These are phyloP conservation scores for Cyanoderma ruficeps DNA, from an alignment of 2,113 vertebrate species.

Conservation along the genomic window DNA sequence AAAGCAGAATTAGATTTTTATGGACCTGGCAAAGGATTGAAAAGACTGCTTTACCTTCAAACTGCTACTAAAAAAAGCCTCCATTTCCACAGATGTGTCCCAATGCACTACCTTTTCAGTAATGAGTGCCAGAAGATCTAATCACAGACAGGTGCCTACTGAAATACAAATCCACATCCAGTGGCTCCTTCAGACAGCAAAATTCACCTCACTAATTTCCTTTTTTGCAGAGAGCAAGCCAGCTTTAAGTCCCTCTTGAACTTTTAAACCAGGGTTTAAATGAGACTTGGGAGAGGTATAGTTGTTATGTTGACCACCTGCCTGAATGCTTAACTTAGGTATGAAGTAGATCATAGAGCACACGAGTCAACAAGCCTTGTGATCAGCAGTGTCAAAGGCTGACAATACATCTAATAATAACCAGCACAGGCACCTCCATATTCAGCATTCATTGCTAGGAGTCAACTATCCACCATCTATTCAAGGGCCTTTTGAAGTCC, in stretches of 20 bases:
- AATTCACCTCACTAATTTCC: background rate
- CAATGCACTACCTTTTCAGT: background rate
- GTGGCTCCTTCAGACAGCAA: background rate
- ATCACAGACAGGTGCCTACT: background rate
- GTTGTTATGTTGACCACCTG: background rate
- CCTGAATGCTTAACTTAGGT: background rate
- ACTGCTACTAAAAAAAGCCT: background rate
- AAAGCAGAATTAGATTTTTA: background rate
- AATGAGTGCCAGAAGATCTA: background rate
- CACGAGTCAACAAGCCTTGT: background rate
- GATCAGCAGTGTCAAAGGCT: background rate
- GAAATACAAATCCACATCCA: background rate
- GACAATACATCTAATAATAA: constrained; percentile 1
- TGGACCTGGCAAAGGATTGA: background rate
- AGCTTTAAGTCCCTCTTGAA: background rate
- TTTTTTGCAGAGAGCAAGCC: background rate
- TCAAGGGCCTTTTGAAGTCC: background rate
- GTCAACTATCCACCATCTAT: background rate
- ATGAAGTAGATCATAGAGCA: background rate
- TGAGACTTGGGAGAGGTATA: background rate
- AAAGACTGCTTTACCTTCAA: background rate
- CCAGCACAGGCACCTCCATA: background rate
- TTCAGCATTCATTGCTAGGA: background rate
- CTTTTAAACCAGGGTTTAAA: background rate
- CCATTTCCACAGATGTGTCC: background rate